Conservation (phyloP, 2,888 invertebrate genomes). For the Dioctria rufipes region DNA sequence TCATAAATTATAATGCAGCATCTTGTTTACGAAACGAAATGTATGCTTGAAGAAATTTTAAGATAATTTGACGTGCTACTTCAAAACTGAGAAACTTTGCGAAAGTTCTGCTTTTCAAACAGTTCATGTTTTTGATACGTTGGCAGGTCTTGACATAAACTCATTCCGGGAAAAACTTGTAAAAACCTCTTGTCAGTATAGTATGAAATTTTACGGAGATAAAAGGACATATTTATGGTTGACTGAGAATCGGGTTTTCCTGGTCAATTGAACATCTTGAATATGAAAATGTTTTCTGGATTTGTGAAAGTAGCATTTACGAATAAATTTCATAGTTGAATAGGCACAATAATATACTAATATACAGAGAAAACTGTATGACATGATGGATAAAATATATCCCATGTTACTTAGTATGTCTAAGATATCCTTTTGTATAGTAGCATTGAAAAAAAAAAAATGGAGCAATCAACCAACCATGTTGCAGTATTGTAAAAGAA, state of each 20-base stretch:
- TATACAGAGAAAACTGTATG: not conserved
- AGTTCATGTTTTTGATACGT: conserved; percentile 32
- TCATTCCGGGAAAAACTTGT: not conserved
- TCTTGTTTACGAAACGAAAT: not conserved
- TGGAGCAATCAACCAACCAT: too few relatives aligned
- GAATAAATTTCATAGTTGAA: conserved; percentile 46
- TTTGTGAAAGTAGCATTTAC: conserved; percentile 43
- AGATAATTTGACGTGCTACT: conserved; percentile 30
- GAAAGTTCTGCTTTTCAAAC: conserved; percentile 11
- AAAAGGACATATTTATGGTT: conserved; percentile 47
- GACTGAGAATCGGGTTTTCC: conserved; percentile 49
- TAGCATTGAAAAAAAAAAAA: too few relatives aligned
- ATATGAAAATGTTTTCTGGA: conserved; percentile 52
- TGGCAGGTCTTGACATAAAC: conserved; percentile 36
- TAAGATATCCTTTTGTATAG: too few relatives aligned
- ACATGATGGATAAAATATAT: not conserved
- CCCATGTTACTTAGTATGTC: too few relatives aligned
- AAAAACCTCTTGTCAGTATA: conserved; percentile 36
- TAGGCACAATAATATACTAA: conserved; percentile 2
- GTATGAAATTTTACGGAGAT: conserved; percentile 30
- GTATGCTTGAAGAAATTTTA: conserved; percentile 24
- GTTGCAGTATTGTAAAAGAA: too few relatives aligned
- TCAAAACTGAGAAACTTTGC: conserved; percentile 34
- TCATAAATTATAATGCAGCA: not conserved
- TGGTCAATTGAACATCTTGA: conserved; percentile 51